phyloP scores from a whole-genome alignment of 2,113 vertebrate species.

The Tonatia bakeri region DNA sequence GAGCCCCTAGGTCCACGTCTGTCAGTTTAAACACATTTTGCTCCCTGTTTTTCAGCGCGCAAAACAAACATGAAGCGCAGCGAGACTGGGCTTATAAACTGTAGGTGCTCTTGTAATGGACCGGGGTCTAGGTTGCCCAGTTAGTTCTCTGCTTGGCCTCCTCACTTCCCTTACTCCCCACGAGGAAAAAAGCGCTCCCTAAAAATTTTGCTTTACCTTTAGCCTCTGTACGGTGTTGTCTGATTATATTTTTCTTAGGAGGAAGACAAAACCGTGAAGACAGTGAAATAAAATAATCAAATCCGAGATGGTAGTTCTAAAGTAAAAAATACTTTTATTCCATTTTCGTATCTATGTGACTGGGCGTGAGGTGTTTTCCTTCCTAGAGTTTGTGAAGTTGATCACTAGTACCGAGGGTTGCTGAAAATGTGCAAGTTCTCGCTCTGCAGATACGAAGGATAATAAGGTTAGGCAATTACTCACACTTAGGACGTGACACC shows the following conservation, averaged over 20 bases:
- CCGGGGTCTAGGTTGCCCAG: background rate
- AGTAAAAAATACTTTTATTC: background rate
- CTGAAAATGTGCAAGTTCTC: background rate
- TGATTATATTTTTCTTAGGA: background rate
- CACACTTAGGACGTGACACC: background rate
- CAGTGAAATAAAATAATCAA: constrained; percentile 4
- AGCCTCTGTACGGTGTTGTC: background rate
- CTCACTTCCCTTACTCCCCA: background rate
- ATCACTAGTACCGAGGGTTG: background rate
- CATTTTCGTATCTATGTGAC: background rate
- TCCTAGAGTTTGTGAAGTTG: background rate
- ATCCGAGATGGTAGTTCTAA: background rate
- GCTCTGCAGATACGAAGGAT: background rate
- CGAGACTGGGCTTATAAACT: background rate
- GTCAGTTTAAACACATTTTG: background rate
- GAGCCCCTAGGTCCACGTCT: background rate
- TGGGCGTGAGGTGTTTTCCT: background rate
- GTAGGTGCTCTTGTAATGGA: background rate
- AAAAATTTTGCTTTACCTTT: background rate
- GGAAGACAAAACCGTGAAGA: background rate
- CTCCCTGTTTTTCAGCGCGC: background rate
- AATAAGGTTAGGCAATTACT: background rate
- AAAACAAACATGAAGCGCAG: background rate
- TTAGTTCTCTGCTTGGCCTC: background rate
- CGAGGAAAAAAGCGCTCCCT: background rate